Evolutionary conservation across 2,113 vertebrate species (phyloP), one percentile per base, ranked within the genome.

Genomic region (Oryzias woworae): DNA sequence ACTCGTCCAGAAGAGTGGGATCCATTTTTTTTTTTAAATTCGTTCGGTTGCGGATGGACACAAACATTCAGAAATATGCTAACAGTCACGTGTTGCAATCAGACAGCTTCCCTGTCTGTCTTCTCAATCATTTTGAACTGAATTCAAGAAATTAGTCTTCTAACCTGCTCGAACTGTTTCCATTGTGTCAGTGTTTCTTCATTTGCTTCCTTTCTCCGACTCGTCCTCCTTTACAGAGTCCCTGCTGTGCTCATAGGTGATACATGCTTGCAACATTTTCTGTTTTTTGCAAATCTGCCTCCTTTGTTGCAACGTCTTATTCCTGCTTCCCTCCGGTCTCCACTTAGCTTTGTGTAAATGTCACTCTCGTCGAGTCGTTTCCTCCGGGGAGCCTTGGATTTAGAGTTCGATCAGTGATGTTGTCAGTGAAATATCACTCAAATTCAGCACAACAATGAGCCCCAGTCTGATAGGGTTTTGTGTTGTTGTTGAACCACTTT

Each of bases 341-440:
- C 76, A 80, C 78, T 83, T 82, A 75, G 80, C 82, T 88, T 86
- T 84, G 84, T 85, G 76, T 63, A 84, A 85, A 86, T 87, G 84
- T 87, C 86, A 88, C 69, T 86, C 75, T 77, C 70, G 67, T 69
- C 42, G 60, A 76, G 73, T 73, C 66, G 16, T 80, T 79, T 36
- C 69, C 70, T 77, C 75, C 71, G 14, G 26, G 74, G 72, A 41
- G 60, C 62, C 3, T 57, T 56, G 62, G 66, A 75, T 77, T 76
- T 64, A 55, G 77, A 80, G 74, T 83, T 84, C 45, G 76, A 87
- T 84, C 78, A 69, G 76, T 77, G 80, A 56, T 69, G 77, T 76
- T 84, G 81, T 80, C 83, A 82, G 57, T 48, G 69, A 76, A 87
- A 73, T 76, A 84, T 84, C 83, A 85, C 80, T 83, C 75, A 81